These are phyloP conservation scores for Myzus persicae DNA, from an alignment of 1,140 invertebrate genomes.

Conservation along the genomic window DNA sequence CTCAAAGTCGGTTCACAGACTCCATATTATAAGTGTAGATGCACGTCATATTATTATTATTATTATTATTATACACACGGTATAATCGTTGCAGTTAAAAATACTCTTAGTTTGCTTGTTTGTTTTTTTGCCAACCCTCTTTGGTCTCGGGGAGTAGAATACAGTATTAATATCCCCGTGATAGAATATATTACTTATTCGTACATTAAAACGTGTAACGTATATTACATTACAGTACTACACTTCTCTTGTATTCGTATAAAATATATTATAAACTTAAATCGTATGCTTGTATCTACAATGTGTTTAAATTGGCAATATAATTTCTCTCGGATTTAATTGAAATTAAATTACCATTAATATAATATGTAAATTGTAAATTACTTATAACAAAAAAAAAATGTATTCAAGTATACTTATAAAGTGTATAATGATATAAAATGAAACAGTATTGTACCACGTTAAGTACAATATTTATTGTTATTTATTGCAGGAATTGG, in stretches of 20 bases:
- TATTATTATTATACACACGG: not conserved
- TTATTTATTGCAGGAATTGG: not conserved
- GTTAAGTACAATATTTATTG: not conserved
- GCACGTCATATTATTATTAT: not conserved
- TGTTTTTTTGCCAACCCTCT: not conserved
- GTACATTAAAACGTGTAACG: not conserved
- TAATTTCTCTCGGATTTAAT: not conserved
- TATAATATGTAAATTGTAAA: not conserved
- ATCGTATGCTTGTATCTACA: not conserved
- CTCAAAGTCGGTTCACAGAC: conserved; percentile 14
- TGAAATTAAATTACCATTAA: not conserved
- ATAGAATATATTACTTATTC: not conserved
- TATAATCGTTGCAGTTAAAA: not conserved
- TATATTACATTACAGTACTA: not conserved
- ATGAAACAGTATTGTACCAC: not conserved
- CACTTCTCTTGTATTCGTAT: not conserved
- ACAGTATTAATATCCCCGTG: not conserved
- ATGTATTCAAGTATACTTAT: not conserved
- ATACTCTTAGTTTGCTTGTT: not conserved
- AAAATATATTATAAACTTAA: not conserved
- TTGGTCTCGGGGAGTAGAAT: not conserved
- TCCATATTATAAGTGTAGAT: not conserved
- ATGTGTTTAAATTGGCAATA: not conserved
- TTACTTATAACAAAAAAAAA: not conserved
- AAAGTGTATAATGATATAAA: not conserved